Conservation (phyloP, 2,888 invertebrate species). For the Brachyopa scutellaris region DNA sequence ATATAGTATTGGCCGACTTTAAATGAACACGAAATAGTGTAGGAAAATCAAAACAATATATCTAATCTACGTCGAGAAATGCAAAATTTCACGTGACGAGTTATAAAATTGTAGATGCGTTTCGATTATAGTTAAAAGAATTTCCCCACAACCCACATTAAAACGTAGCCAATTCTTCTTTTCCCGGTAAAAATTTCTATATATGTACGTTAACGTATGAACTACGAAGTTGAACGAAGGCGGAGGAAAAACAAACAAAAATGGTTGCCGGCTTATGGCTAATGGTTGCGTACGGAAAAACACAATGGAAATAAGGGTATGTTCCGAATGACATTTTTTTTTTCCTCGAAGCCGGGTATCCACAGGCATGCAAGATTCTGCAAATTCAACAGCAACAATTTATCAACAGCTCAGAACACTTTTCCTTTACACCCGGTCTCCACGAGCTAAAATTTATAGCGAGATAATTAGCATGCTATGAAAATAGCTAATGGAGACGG, state of each 20-base stretch:
- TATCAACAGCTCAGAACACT: too few relatives aligned
- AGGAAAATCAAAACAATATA: neutral
- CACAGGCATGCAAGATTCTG: too few relatives aligned
- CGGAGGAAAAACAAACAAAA: conserved; percentile 52
- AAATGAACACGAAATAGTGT: conserved; percentile 17
- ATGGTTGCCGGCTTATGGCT: conserved; percentile 46
- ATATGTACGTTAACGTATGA: too few relatives aligned
- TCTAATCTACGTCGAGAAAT: neutral
- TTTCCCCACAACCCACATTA: conserved; percentile 10
- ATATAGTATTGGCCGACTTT: neutral
- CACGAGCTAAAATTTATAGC: too few relatives aligned
- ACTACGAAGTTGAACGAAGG: conserved; percentile 32
- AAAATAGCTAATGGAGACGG: too few relatives aligned
- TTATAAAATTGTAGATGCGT: conserved; percentile 24
- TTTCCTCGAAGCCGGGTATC: too few relatives aligned
- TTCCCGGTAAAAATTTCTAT: conserved; percentile 59
- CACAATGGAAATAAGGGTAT: neutral
- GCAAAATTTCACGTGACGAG: neutral
- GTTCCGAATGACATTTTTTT: too few relatives aligned
- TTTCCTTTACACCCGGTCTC: too few relatives aligned
- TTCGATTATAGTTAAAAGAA: conserved; percentile 45
- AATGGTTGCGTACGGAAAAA: neutral
- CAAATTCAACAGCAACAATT: too few relatives aligned
- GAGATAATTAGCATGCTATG: too few relatives aligned
- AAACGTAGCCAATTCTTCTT: conserved; percentile 53